Evolutionary conservation across 2,113 vertebrate species (phyloP), one percentile per base, ranked within the genome.

Genomic region (Chaetops frenatus): DNA sequence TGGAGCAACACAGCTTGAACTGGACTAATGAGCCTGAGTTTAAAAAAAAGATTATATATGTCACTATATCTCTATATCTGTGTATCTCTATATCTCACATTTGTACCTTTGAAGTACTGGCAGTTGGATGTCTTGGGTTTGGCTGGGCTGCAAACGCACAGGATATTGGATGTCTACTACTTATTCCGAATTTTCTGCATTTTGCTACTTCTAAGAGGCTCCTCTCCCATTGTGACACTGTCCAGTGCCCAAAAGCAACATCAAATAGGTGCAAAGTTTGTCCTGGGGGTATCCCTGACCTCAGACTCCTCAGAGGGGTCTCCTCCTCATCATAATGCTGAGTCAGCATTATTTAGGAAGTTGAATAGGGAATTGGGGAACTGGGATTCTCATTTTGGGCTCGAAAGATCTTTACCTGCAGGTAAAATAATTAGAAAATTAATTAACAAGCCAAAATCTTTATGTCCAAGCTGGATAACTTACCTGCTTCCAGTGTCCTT

Each of bases 1-100:
- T 62, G 60, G 76, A 94, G 84, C 45, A 80, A 82, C 95, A 62
- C 94, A 95, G 96, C 93, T 95, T 94, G 95, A 97, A 95, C 92
- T 88, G 93, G 79, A 44, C 92, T 96, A 95, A 95, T 95, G 90
- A 95, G 92, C 90, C 79, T 28, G 1, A 58, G 71, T 80, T 91
- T 60, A 24, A 95, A 45, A 47, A 78, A 54, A 86, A 86, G 62
- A 86, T 78, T 53, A 69, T 69, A 45, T 78, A 61, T 61, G 38
- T 86, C 73, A 78, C 54, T 36, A 2, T 58, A 31, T 35, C 60
- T 73, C 58, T 64, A 1, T 14, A 13, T 11, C 20, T 29, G 31
- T 33, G 22, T 61, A 16, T 33, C 76, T 64, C 74, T 51, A 3
- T 53, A 12, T 42, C 16, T 89, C 9, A 6, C 76, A 33, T 82